Evolutionary conservation across 1,140 invertebrate species (phyloP), one percentile per base, ranked within the genome.

Genomic region (Atta cephalotes): DNA sequence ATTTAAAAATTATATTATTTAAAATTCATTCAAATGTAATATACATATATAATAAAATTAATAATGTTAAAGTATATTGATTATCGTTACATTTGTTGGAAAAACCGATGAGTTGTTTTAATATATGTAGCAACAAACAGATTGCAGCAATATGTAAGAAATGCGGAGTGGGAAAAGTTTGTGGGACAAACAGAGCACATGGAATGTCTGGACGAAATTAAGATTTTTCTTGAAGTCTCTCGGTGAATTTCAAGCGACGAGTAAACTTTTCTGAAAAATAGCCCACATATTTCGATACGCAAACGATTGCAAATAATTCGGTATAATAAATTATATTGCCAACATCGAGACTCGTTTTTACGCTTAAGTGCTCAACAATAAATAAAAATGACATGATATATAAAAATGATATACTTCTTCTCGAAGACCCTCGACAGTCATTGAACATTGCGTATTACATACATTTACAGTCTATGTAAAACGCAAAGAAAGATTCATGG

Each of bases 301-400:
- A 18, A n/a, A 12, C 60, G 63, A 71, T 60, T 51, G 53, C 12
- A 21, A 14, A 2, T 49, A 18, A 74, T 72, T 16, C 16, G 35
- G 2, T 31, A 31, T 76, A 74, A 76, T 76, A 82, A 74, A 51
- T 25, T 25, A 25, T 74, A 35, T 74, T 25, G 18, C 21, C 35
- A 60, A 74, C 4, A 25, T 62, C 70, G 76, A 84, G 70, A 84
- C 25, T 7, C 12, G 56, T 76, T 51, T 76, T 76, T 62, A 9
- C 28, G 28, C 56, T 9, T 25, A 84, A 74, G 18, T 28, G 35
- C 16, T 60, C 21, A 31, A 84, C 45, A 60, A 72, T 14, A 5
- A 62, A 18, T 62, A 62, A 49, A 76, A 49, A 71, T 58, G 16
- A 58, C 16, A 63, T 7, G 39, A 62, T 14, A 18, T 25, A 74